A percentile compares a stretch with the other conserved stretches of the same genome.
These are phyloP conservation scores for Drosophila acutilabella DNA, from an alignment of 2,888 invertebrate species.

Conservation along the genomic window DNA sequence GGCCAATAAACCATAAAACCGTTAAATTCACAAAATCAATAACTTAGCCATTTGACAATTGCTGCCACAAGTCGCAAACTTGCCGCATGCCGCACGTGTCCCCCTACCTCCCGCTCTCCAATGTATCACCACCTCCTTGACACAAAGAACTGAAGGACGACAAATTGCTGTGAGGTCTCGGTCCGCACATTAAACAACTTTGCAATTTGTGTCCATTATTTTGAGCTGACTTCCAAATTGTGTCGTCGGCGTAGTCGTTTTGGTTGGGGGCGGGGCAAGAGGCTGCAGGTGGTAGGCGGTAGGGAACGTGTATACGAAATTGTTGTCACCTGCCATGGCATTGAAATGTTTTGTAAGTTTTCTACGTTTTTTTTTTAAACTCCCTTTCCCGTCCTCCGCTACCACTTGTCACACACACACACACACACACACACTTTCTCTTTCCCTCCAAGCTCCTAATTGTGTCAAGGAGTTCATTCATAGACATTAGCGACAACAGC, in stretches of 20 bases:
- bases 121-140: too few species aligned
- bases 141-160: slow-evolving; percentile 65
- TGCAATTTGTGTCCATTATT: slow-evolving; percentile 79
- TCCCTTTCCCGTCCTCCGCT: neutral
- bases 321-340: slow-evolving; percentile 60
- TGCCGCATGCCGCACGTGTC: slow-evolving; percentile 11
- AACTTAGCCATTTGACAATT: slow-evolving; percentile 56
- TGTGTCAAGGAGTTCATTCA: slow-evolving; percentile 82
- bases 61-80: slow-evolving; percentile 25
- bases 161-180: slow-evolving; percentile 71
- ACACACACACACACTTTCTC: neutral
- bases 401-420: neutral
- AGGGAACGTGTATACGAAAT: slow-evolving; percentile 19
- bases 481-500: slow-evolving; percentile 72
- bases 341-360: slow-evolving; percentile 55
- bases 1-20: slow-evolving; percentile 78
- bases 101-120: neutral
- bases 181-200: slow-evolving; percentile 76
- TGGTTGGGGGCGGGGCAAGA: neutral
- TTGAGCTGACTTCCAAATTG: slow-evolving; percentile 65
- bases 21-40: slow-evolving; percentile 79
- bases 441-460: slow-evolving; percentile 51
- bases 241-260: neutral
- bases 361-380: neutral
- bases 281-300: neutral